phyloP scores from a whole-genome alignment of 2,888 invertebrate genomes.

The Proisotoma minuta region DNA sequence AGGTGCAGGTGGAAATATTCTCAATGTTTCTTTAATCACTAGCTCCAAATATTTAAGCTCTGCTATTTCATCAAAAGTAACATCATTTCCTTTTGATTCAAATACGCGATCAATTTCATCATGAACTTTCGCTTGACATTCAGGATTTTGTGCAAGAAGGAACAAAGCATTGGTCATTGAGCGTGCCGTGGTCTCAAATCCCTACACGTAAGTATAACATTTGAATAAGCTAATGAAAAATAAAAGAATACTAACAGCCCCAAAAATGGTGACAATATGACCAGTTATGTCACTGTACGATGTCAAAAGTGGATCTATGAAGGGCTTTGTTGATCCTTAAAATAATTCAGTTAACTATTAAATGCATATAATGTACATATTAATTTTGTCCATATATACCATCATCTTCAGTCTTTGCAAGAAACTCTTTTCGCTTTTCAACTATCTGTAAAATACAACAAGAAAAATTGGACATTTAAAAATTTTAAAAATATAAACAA shows the following conservation, averaged over 20 bases:
- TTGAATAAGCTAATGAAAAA: not conserved
- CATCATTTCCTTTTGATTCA: not conserved
- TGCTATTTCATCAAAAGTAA: constrained; percentile 1
- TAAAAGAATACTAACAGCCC: not conserved
- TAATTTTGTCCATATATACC: not conserved
- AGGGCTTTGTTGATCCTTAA: constrained; percentile 3
- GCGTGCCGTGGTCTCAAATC: constrained; percentile 9
- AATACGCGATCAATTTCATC: constrained; percentile 6
- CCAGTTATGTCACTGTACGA: not conserved
- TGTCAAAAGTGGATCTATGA: constrained; percentile 1
- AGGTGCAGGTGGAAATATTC: constrained; percentile 7
- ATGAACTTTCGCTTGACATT: constrained; percentile 5
- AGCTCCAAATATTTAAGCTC: constrained; percentile 13
- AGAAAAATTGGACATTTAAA: too few relatives aligned
- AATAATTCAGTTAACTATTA: too few relatives aligned
- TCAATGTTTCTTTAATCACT: constrained; percentile 6
- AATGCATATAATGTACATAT: too few relatives aligned
- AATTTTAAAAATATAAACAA: too few relatives aligned
- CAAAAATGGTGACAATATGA: constrained; percentile 2
- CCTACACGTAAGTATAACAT: not conserved
- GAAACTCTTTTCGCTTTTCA: not conserved
- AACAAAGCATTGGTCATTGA: constrained; percentile 5
- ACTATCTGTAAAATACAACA: not conserved
- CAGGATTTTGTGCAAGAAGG: constrained; percentile 7
- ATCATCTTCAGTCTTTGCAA: not conserved